Evolutionary conservation across 2,888 invertebrate species (phyloP), one percentile per base, ranked within the genome.

Genomic region (Biston stratarius): DNA sequence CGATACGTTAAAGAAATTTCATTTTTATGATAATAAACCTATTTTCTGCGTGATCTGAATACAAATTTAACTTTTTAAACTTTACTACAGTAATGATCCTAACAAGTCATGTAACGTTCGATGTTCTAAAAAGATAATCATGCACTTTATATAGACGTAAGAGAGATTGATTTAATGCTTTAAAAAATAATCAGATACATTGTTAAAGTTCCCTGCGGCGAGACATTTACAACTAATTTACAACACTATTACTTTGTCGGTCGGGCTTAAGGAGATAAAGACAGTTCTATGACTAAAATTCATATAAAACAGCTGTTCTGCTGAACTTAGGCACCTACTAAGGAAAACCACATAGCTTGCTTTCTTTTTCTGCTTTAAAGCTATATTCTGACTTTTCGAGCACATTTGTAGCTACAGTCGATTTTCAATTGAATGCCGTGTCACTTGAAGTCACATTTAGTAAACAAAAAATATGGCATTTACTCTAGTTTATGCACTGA

Each of bases 41-140:
- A 38, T 38, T 0, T 38, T 36, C 5, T 15, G 6, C 12, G 63
- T 64, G 58, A 61, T 63, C 24, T 34, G 71, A 67, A 69, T 72
- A 57, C 36, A 15, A 68, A 71, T 67, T 14, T 64, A 56, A 9
- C 57, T 40, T 63, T 64, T 71, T 64, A 24, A 24, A 64, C 38
- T 51, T 34, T 56, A 45, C 1, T 60, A 42, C 14, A 40, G 45
- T 47, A 53, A 52, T 67, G 34, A 53, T 67, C 7, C 44, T 62
- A 61, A 14, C 44, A 42, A 65, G 59, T 69, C 62, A 69, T 64
- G 64, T 69, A 61, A 64, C 42, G 33, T 42, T 36, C 14, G 72
- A 73, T 73, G 68, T 55, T 64, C 70, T 56, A 52, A 15, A 67
- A 64, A 72, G 68, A 69, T 69, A 2, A 61, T n/a, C 47, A 38